phyloP scores from a whole-genome alignment of 2,888 invertebrate species.

The Tipula lateralis region DNA sequence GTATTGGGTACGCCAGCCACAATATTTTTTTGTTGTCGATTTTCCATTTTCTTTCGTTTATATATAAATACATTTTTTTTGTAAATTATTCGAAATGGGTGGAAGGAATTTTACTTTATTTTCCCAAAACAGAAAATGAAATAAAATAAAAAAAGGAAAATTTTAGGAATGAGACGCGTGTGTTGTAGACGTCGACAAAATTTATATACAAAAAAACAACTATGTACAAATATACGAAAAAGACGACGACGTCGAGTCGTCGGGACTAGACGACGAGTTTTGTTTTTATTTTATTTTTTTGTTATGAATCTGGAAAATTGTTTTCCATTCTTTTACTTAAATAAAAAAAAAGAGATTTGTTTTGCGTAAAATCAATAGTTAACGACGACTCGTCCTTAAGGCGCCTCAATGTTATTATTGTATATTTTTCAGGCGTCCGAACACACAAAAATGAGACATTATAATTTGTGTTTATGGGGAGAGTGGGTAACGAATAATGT shows the following conservation, averaged over 20 bases:
- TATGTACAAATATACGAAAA: background rate
- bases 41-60: background rate
- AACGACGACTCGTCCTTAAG: constrained; percentile 32
- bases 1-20: background rate
- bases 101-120: background rate
- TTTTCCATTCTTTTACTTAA: background rate
- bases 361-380: constrained; percentile 33
- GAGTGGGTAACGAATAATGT: background rate
- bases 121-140: background rate
- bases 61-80: background rate
- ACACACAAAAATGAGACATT: background rate
- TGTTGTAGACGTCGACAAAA: constrained; percentile 24
- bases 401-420: constrained; percentile 29
- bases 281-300: background rate
- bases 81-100: background rate
- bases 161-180: background rate
- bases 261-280: constrained; percentile 24
- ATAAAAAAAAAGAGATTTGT: background rate
- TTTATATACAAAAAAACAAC: background rate
- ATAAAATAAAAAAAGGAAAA: background rate
- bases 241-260: constrained; percentile 19
- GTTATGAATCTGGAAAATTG: constrained; percentile 24
- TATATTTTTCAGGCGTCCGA: background rate
- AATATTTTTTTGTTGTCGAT: constrained; percentile 19
- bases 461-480: background rate